Evolutionary conservation across 2,113 vertebrate species (phyloP), one percentile per base, ranked within the genome.

Genomic region (Dasypus novemcinctus): DNA sequence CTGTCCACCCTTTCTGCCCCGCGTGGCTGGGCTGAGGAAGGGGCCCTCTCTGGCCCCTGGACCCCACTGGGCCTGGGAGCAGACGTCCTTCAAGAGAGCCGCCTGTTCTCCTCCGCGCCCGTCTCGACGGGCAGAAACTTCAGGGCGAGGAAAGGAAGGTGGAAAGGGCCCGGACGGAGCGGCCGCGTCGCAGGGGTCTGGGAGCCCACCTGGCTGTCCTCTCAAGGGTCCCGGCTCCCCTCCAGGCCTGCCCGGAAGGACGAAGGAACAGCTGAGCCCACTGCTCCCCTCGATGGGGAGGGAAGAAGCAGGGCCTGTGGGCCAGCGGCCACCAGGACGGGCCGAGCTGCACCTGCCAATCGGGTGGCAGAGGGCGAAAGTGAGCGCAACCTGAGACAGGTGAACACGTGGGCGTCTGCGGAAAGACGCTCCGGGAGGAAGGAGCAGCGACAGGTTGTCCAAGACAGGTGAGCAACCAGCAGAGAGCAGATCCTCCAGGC

Each of bases 181-280:
- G 27, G n/a, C 46, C 46, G 25, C 20, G 27, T 14, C 14, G 3
- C 5, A 27, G 25, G 86, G 49, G 7, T 29, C 25, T 8, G 3
- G 25, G 61, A 15, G 43, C 3, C 4, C 1, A 6, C 6, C 0
- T 0, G n/a, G 41, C 69, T 57, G 0, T 1, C 7, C 21, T 5
- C 46, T 20, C 74, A 4, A 4, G 9, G n/a, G 31, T 5, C 31
- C 46, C 46, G 21, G 18, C 33, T n/a, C n/a, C n/a, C n/a, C n/a
- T n/a, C n/a, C n/a, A n/a, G n/a, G n/a, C n/a, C 8, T 20, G 5
- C 36, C 13, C 0, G 20, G 57, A 54, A 31, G 41, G 8, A 10
- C 59, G 66, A 36, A 20, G n/a, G 36, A 17, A 17, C 71, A 33
- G 1, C 54, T 27, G 17, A 14, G 43, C 54, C 0, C 41, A n/a